Evolutionary conservation across 2,797 vertebrate genomes (phyloP), one percentile per base, ranked within the genome.

Genomic region (Ptychobarbus kaznakovi): DNA sequence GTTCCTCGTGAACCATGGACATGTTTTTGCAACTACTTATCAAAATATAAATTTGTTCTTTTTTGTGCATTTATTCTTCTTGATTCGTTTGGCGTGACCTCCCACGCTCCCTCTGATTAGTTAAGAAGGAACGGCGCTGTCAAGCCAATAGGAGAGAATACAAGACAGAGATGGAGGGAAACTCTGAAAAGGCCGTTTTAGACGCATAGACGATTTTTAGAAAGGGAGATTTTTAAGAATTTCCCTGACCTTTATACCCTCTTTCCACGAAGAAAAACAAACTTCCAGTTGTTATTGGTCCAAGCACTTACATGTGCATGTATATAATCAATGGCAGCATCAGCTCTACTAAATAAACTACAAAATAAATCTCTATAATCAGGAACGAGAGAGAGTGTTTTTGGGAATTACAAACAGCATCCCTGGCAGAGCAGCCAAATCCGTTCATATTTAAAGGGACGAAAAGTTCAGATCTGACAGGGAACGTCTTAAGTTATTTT

Each of bases 301-400:
- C 83, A 5, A 87, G 77, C 69, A 84, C 84, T 83, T 4, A 2
- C 70, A 76, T 80, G 87, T 80, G 85, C 86, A 76, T 46, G 6
- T 77, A 32, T 58, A 82, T 80, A 74, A 79, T 78, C 74, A 56
- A 86, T 79, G 89, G 89, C 89, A 90, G 87, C 89, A 79, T 87
- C 35, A 87, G 89, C 89, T 90, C 22, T 86, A 86, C 61, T 65
- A 79, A 73, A 82, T 44, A 25, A 65, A 65, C 56, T 16, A 81
- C 4, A 74, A 84, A 84, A 69, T 42, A 56, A 69, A 77, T 42
- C 74, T 84, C 65, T 78, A 69, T 40, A 46, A 78, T 69, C 28
- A 78, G n/a, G 35, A 81, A 81, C 5, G 40, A 80, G 83, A 70
- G 40, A 75, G 74, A 40, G 7, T 0, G 0, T 44, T 69, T 69